These are phyloP conservation scores for Eurytoma californica DNA, from an alignment of 2,888 invertebrate genomes.

Conservation along the genomic window DNA sequence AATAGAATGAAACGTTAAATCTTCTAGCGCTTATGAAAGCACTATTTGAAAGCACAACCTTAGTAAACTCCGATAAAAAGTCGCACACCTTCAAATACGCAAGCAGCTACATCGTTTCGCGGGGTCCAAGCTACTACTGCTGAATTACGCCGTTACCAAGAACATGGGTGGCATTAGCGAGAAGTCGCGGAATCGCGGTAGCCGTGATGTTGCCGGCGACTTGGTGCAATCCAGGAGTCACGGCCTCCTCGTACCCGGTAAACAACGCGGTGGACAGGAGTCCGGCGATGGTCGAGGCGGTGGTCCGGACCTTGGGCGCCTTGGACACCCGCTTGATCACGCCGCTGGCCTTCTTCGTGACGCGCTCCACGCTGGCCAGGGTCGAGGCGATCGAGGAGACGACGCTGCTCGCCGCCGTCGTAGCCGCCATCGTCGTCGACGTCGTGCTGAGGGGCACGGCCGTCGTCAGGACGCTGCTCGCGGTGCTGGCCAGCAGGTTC, in stretches of 20 bases:
- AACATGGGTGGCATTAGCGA: conserved; percentile 32
- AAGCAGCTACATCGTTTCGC: too few species aligned
- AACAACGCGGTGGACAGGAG: conserved; percentile 63
- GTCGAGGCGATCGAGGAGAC: conserved; percentile 20
- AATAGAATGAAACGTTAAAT: too few species aligned
- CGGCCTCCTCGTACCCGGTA: conserved; percentile 61
- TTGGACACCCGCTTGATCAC: conserved; percentile 63
- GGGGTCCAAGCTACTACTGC: neutral
- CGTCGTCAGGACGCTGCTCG: conserved; percentile 54
- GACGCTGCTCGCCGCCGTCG: conserved; percentile 52
- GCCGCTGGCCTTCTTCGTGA: conserved; percentile 42
- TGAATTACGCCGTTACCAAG: conserved; percentile 32
- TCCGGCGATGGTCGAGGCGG: conserved; percentile 60
- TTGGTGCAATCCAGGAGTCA: conserved; percentile 58
- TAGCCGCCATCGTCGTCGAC: conserved; percentile 34
- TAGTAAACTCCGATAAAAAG: too few species aligned
- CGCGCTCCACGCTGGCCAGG: conserved; percentile 29
- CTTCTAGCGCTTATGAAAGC: too few species aligned
- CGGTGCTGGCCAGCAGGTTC: conserved; percentile 61
- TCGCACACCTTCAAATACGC: too few species aligned
- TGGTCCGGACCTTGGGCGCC: conserved; percentile 60
- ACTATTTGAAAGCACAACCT: too few species aligned
- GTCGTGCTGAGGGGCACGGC: neutral
- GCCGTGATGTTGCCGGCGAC: conserved; percentile 60
- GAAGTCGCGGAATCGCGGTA: conserved; percentile 63